phyloP scores from a whole-genome alignment of 2,888 invertebrate species.

The Carcina quercana region DNA sequence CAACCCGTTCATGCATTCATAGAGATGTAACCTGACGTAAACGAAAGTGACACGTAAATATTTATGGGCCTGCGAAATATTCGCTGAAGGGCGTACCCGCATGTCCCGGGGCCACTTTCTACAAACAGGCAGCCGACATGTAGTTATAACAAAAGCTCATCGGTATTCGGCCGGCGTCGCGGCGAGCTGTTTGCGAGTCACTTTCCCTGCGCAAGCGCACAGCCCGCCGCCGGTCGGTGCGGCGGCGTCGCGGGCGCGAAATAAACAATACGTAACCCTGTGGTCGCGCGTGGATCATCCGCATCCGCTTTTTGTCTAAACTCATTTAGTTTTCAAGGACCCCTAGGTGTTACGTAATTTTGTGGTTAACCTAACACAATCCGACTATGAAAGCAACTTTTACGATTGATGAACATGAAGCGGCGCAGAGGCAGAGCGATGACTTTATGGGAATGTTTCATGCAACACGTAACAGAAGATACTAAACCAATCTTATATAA shows the following conservation, averaged over 20 bases:
- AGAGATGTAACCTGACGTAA: constrained; percentile 58
- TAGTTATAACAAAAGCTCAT: constrained; percentile 57
- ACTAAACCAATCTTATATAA: too few species aligned
- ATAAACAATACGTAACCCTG: constrained; percentile 49
- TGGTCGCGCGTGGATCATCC: constrained; percentile 38
- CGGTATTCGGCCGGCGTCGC: constrained; percentile 57
- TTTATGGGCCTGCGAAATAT: constrained; percentile 68
- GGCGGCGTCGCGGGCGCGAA: constrained; percentile 23
- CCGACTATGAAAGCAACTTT: too few species aligned
- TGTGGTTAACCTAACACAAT: constrained; percentile 23
- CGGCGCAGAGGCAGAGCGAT: too few species aligned
- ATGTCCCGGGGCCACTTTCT: constrained; percentile 61
- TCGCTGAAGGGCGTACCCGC: constrained; percentile 71
- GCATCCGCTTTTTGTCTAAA: constrained; percentile 37
- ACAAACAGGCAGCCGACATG: constrained; percentile 42
- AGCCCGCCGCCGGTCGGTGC: constrained; percentile 14
- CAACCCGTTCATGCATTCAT: constrained; percentile 29
- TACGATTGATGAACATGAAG: constrained; percentile 11
- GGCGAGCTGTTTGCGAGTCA: constrained; percentile 41
- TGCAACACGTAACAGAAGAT: too few species aligned
- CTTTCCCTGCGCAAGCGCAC: constrained; percentile 51
- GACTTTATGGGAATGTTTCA: too few species aligned
- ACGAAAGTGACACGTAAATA: constrained; percentile 63
- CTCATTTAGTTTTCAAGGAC: constrained; percentile 39
- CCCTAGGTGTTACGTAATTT: constrained; percentile 23